Conservation (phyloP, 2,113 vertebrate genomes). For the Willisornis vidua region DNA sequence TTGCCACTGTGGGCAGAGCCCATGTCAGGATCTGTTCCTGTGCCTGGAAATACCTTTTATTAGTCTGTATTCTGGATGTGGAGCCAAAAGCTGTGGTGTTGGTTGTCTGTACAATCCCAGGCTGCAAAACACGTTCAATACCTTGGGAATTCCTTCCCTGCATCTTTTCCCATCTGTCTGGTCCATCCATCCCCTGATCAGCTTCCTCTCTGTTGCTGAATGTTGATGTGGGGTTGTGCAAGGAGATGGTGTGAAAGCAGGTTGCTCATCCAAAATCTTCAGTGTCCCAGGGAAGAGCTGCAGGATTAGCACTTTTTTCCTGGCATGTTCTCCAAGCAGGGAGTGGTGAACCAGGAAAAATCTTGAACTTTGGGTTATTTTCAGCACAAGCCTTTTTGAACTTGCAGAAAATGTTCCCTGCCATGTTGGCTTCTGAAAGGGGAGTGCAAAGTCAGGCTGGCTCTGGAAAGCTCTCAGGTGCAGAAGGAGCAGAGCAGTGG, state of each 20-base stretch:
- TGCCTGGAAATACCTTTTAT: not conserved
- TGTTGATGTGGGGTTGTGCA: accelerated
- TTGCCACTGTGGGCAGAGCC: not conserved
- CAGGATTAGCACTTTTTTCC: not conserved
- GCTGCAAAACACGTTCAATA: not conserved
- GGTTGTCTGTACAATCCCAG: not conserved
- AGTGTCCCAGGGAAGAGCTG: accelerated
- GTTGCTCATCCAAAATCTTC: not conserved
- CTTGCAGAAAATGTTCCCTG: not conserved
- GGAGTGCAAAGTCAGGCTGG: not conserved
- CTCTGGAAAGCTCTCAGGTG: not conserved
- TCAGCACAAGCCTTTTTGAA: accelerated
- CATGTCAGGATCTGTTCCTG: not conserved
- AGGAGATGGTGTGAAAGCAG: not conserved
- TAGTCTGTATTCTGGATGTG: not conserved
- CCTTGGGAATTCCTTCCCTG: not conserved
- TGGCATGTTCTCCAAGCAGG: not conserved
- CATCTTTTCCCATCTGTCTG: accelerated
- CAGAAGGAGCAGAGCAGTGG: accelerated
- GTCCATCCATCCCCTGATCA: not conserved
- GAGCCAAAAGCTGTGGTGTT: not conserved
- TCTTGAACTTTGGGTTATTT: not conserved
- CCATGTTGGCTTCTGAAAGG: not conserved
- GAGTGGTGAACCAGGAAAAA: not conserved
- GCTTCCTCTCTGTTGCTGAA: not conserved